Base-by-base conservation (phyloP, 1,140 invertebrate species). In the Brachystomella parvula region DNA sequence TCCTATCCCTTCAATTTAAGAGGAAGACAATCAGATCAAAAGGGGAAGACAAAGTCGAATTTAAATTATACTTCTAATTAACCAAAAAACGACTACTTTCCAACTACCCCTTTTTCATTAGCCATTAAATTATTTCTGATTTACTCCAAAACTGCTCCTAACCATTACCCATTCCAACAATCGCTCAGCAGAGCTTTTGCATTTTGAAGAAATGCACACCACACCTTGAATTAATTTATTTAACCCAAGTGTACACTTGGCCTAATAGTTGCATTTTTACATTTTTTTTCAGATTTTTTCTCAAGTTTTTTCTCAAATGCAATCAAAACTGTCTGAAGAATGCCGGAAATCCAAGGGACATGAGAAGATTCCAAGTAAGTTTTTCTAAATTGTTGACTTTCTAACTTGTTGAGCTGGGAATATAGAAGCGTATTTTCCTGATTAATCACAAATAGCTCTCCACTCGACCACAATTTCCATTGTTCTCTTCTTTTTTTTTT, bases 301-400 rank as follows among this genome's bases (percentile, higher is more conserved):
- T 99, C 61, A 99, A 99, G 80, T 99, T 99, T 83, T 99, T 99
- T 83, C 89, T 99, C 75, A 99, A 99, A 81, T 99, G 97, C 84
- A 99, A 99, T 84, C 97, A 99, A 81, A 99, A 99, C 81, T 99
- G 97, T 82, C 83, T 99, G 78, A 99, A 99, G 81, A 99, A 99
- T 80, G 97, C 97, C 47, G 97, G 97, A 57, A 99, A 99, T 82
- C 97, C 97, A 32, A 79, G 97, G 73, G 97, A 99, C 77, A 99
- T 99, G 96, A 83, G 97, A 77, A 82, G 97, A 78, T 99, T 99
- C 85, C 96, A 99, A 87, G 96, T 98, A 81, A 85, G 84, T 33
- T 24, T n/a, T n/a, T 15, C 24, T 3, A 61, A 33, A 39, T 61
- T 9, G 33, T 33, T 12, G 21, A 61, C 12, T 17, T 24, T 53